Conservation (phyloP, 2,113 vertebrate genomes). For the Pygoscelis antarcticus region DNA sequence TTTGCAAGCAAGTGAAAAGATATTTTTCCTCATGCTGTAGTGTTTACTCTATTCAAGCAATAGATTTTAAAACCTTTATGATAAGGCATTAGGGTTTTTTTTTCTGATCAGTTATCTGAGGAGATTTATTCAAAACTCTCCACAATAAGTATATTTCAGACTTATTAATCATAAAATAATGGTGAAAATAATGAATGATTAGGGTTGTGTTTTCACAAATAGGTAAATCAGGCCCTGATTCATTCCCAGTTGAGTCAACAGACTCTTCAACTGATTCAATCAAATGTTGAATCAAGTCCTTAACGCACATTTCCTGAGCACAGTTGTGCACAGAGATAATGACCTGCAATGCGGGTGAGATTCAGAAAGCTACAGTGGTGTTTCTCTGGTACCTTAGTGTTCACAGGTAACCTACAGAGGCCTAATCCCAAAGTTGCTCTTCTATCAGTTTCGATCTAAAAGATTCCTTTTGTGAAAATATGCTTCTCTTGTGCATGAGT, state of each 20-base stretch:
- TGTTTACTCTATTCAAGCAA: neutral
- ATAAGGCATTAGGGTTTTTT: neutral
- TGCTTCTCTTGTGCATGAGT: accelerated
- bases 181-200: neutral
- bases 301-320: neutral
- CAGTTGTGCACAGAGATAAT: neutral
- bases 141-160: neutral
- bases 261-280: neutral
- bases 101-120: neutral
- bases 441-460: neutral
- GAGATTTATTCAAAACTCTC: neutral
- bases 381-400: neutral
- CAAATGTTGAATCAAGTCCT: neutral
- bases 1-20: neutral
- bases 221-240: neutral
- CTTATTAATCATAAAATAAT: neutral
- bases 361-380: neutral
- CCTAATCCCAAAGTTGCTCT: neutral
- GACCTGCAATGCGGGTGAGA: neutral
- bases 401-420: neutral
- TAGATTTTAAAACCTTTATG: neutral
- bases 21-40: neutral
- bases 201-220: neutral
- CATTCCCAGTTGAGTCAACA: neutral
- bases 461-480: neutral